phyloP scores from a whole-genome alignment of 1,140 invertebrate genomes.

The Manduca sexta region DNA sequence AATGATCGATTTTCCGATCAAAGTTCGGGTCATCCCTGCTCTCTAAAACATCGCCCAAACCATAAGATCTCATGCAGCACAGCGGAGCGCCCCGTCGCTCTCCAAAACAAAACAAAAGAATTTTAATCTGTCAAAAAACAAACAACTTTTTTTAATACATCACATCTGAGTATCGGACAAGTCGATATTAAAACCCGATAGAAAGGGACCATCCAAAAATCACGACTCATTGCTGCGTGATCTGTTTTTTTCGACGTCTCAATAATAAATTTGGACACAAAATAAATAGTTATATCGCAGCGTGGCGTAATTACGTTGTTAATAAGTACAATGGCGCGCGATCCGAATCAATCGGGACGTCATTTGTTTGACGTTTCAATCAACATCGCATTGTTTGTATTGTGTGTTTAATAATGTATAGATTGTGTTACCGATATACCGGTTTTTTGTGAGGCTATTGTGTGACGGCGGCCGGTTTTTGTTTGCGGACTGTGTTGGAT shows the following conservation, averaged over 20 bases:
- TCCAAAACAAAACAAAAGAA: slow-evolving; percentile 18
- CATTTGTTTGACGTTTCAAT: slow-evolving; percentile 63
- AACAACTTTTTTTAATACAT: slow-evolving; percentile 12
- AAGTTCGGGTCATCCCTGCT: not conserved
- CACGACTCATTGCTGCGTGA: slow-evolving; percentile 29
- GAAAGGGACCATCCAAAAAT: slow-evolving; percentile 10
- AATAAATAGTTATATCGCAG: slow-evolving; percentile 47
- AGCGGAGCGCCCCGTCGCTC: too few relatives aligned
- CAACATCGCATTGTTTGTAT: slow-evolving; percentile 62
- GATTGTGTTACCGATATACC: slow-evolving; percentile 68
- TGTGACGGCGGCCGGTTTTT: slow-evolving; percentile 39
- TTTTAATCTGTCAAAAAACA: slow-evolving; percentile 30
- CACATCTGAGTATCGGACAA: slow-evolving; percentile 1
- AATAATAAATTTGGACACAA: slow-evolving; percentile 51
- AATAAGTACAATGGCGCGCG: slow-evolving; percentile 42
- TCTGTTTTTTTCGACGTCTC: slow-evolving; percentile 30
- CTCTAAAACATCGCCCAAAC: not conserved
- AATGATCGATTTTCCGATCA: too few relatives aligned
- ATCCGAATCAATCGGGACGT: slow-evolving; percentile 43
- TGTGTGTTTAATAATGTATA: slow-evolving; percentile 54
- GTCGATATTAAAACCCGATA: slow-evolving; percentile 2
- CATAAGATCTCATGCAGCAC: too few relatives aligned
- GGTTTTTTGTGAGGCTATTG: slow-evolving; percentile 39
- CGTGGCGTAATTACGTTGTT: slow-evolving; percentile 45
- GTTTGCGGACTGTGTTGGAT: slow-evolving; percentile 13